Conservation (phyloP, 2,888 invertebrate species). For the Polymixis lichenea region DNA sequence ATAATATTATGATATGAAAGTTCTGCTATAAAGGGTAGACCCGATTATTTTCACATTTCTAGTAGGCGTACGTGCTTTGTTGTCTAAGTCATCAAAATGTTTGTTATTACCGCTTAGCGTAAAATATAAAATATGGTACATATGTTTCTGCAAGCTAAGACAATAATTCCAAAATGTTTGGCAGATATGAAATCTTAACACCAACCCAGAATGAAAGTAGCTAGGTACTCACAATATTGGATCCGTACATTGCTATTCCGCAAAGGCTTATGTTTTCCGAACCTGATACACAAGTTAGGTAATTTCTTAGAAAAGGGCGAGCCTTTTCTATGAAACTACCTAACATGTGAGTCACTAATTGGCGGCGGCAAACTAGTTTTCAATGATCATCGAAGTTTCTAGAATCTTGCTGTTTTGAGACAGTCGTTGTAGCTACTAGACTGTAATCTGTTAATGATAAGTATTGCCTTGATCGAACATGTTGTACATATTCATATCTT, state of each 20-base stretch:
- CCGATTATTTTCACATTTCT: background rate
- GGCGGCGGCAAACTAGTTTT: background rate
- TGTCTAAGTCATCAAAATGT: background rate
- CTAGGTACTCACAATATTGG: background rate
- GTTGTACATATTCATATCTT: conserved; percentile 46
- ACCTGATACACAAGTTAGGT: too few species aligned
- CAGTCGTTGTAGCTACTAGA: conserved; percentile 25
- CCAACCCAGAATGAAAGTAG: background rate
- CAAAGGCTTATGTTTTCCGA: background rate
- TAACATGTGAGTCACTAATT: background rate
- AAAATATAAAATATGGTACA: background rate
- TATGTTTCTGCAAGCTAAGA: background rate
- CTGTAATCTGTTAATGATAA: conserved; percentile 58
- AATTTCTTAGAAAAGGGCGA: too few species aligned
- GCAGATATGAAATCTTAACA: background rate
- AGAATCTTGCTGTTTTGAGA: conserved; percentile 29
- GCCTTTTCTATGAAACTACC: conserved; percentile 4
- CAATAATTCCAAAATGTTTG: background rate
- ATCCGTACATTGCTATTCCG: background rate
- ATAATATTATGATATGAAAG: too few species aligned
- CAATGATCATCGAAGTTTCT: conserved; percentile 28
- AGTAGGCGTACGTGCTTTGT: background rate
- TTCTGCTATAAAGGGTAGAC: too few species aligned
- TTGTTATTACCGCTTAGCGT: background rate
- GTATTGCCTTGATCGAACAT: conserved; percentile 57